A percentile compares a stretch with the other conserved stretches of the same genome.
Conservation (phyloP, 2,888 invertebrate species). For the Yponomeuta plumbellus region DNA sequence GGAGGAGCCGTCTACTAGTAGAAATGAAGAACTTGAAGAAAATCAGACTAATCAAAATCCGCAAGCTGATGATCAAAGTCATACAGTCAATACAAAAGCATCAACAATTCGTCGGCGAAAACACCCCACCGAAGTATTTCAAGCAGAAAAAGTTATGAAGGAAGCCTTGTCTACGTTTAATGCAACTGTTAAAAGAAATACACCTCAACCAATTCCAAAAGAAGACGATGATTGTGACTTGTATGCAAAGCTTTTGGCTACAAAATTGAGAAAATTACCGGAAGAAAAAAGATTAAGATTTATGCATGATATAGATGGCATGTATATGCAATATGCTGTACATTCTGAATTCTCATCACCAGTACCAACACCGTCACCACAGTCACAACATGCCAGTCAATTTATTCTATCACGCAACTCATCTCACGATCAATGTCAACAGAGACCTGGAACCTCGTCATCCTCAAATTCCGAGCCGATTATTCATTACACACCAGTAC, state of each 20-base stretch:
- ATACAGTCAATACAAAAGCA: constrained; percentile 21
- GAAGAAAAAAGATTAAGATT: constrained; percentile 18
- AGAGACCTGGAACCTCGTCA: constrained; percentile 17
- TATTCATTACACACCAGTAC: constrained; percentile 15
- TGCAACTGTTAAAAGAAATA: constrained; percentile 24
- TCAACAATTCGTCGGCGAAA: constrained; percentile 20
- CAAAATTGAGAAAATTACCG: constrained; percentile 19
- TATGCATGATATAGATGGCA: constrained; percentile 20
- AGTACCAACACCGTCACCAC: constrained; percentile 10
- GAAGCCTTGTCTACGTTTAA: constrained; percentile 24
- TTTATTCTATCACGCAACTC: constrained; percentile 17
- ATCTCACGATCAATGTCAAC: constrained; percentile 16
- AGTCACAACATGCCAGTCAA: constrained; percentile 12
- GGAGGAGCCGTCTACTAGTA: constrained; percentile 19
- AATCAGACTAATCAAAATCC: constrained; percentile 15
- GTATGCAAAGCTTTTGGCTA: constrained; percentile 19
- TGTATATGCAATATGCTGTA: constrained; percentile 16
- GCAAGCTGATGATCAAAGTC: constrained; percentile 20
- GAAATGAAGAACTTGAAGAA: constrained; percentile 14
- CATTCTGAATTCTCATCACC: constrained; percentile 20
- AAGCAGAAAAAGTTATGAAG: constrained; percentile 25
- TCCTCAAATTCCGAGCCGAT: constrained; percentile 18
- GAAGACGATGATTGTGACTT: constrained; percentile 21
- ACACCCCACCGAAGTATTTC: constrained; percentile 17
- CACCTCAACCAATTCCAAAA: constrained; percentile 12